Conservation (phyloP, 2,113 vertebrate species). For the Megalops atlanticus region DNA sequence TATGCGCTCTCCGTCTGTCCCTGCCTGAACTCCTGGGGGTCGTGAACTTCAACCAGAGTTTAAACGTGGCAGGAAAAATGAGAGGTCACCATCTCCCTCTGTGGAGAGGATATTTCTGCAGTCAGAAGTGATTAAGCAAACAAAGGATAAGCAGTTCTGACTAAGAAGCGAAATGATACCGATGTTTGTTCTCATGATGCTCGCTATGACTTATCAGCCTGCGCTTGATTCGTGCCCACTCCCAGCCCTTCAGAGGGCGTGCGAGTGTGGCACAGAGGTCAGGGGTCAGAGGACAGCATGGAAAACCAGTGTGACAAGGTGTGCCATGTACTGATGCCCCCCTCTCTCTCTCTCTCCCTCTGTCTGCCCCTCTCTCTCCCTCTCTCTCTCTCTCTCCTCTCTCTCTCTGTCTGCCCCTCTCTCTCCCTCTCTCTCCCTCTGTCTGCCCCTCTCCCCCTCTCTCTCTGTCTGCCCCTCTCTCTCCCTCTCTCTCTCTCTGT, state of each 20-base stretch:
- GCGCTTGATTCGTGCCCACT: not conserved
- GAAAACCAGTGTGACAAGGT: not conserved
- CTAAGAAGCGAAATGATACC: not conserved
- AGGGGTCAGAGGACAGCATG: not conserved
- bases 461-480: slow-evolving; percentile 43
- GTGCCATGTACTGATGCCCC: not conserved
- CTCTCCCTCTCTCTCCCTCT: slow-evolving; percentile 38
- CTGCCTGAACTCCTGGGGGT: not conserved
- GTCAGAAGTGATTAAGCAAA: not conserved
- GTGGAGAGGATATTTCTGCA: not conserved
- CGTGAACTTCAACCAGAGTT: not conserved
- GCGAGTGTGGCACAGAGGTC: not conserved
- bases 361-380: no score
- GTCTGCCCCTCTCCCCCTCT: no score
- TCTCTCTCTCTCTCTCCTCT: slow-evolving; percentile 42
- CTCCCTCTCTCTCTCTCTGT: slow-evolving; percentile 36
- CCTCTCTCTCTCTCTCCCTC: slow-evolving; percentile 43
- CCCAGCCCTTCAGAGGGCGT: not conserved
- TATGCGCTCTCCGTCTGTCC: not conserved
- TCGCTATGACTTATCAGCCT: not conserved
- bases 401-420: slow-evolving; percentile 32
- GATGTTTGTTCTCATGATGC: not conserved
- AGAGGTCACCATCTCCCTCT: not conserved
- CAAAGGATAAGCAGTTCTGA: not conserved
- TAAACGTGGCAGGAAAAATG: not conserved